Base-by-base conservation (phyloP, 2,797 vertebrate genomes). In the Psittacula echo region DNA sequence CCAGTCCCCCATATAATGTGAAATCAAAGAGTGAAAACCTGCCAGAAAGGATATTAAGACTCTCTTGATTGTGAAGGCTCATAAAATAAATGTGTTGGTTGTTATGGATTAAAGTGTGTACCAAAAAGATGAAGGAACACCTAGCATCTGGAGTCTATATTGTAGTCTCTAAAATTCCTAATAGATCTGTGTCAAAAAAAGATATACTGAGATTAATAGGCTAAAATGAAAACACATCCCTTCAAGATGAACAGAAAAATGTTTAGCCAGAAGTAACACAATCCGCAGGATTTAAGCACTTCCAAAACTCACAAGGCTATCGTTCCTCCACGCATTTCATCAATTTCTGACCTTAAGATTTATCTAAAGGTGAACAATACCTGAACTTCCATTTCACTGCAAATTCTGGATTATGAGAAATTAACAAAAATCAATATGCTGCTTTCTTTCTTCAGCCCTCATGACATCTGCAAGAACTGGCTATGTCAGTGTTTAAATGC, bases 161-260 rank as follows among this genome's bases (percentile, higher is more conserved):
- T 87, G 89, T 96, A 95, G 95, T 97, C 94, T 96, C 93, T 93
- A 97, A 96, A 97, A 95, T 92, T 97, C 89, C 92, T 95, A 97
- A 94, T 97, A 96, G 83, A 93, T 96, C 90, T 92, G 60, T 94
- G 96, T 97, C 88, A 96, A 94, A 94, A 90, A 92, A 78, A 90
- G 70, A 96, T 73, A 95, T 34, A 86, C 65, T 80, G 94, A 96
- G 95, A 97, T 97, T 96, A 97, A 95, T 50, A 87, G 94, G 64
- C 67, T 92, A 95, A 96, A 96, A 94, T 48, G 61, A 82, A 94
- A 94, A 83, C 27, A 42, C 67, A 96, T 73, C 88, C 60, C 77
- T 87, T 87, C 67, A 88, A 80, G 94, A 74, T 54, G 78, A 93
- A 84, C 85, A 78, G 50, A 95, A 87, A 80, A 94, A 53, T 1